Conservation (phyloP, 2,888 invertebrate species). For the Enoplolaimus lenunculus region DNA sequence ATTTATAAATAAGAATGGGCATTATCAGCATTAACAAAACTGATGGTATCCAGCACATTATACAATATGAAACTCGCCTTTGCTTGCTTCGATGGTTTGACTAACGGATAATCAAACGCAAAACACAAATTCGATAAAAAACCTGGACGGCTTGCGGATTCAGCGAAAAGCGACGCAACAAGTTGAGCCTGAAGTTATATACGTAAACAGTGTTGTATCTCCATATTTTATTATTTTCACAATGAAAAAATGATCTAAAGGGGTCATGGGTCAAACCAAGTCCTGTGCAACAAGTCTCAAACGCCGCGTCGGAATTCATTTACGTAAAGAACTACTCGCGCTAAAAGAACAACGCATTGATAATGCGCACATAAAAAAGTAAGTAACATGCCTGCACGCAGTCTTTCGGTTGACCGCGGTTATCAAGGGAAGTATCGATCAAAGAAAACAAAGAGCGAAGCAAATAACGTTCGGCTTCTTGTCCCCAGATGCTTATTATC, state of each 20-base stretch:
- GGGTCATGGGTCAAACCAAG: too few relatives aligned
- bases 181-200: conserved; percentile 56
- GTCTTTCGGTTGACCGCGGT: conserved; percentile 45
- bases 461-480: conserved; percentile 91
- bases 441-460: conserved; percentile 81
- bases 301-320: too few relatives aligned
- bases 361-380: too few relatives aligned
- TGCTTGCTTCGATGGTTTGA: too few relatives aligned
- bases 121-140: conserved; percentile 73
- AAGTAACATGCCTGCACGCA: conserved; percentile 46
- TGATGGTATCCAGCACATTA: too few relatives aligned
- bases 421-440: conserved; percentile 61
- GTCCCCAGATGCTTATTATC: conserved; percentile 77
- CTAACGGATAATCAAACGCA: conserved; percentile 66
- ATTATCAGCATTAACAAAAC: too few relatives aligned
- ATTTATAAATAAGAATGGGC: too few relatives aligned
- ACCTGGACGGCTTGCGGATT: conserved; percentile 67
- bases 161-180: conserved; percentile 61
- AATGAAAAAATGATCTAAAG: conserved; percentile 22
- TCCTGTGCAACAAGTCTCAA: too few relatives aligned
- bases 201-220: conserved; percentile 7
- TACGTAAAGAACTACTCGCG: too few relatives aligned
- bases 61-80: too few relatives aligned
- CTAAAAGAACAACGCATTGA: too few relatives aligned
- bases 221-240: conserved; percentile 1